Base-by-base conservation (phyloP, 2,888 invertebrate species). In the Catocala fraxini region DNA sequence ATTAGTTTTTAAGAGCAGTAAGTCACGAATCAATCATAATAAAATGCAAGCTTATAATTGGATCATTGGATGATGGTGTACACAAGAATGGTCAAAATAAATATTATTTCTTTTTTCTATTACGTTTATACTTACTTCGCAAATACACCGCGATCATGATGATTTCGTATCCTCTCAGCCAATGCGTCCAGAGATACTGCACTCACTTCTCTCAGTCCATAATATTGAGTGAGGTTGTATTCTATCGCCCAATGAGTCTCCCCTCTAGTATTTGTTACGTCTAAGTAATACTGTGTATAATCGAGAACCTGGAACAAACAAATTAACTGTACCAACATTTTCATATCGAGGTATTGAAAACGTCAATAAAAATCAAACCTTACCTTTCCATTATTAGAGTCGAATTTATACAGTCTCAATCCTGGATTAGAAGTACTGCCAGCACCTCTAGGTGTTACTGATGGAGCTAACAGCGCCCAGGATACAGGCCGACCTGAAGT, bases 231-330 rank as follows among this genome's bases (percentile, higher is more conserved):
- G 75, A 98, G 95, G 85, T 97, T 97, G 92, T 98, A 98, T 86
- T 98, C 98, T 54, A 97, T 94, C 56, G 95, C 91, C 98, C 98
- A 98, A 80, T 97, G 96, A 12, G 96, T 96, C 65, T 96, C 96
- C n/a, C 95, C 96, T 68, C 95, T 91, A 51, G 96, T 96, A 79
- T 95, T 95, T 45, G 95, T 95, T 83, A 98, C 95, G 90, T 98
- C 98, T 92, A 98, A 94, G 91, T 97, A 98, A 93, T 97, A 98
- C 94, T 98, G 98, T 41, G 97, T 97, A 92, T 98, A 98, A 93
- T 98, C 98, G 88, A 97, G 94, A 65, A 98, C 96, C 97, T 97
- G 92, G 3, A 74, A 73, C 60, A 52, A 74, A 51, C 59, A 10
- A 52, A 39, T 43, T 34, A 47, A n/a, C 25, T 47, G 4, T 35